Evolutionary conservation across 2,888 invertebrate genomes (phyloP), one percentile per base, ranked within the genome.

Genomic region (Ashinkailepas kermadecensis): DNA sequence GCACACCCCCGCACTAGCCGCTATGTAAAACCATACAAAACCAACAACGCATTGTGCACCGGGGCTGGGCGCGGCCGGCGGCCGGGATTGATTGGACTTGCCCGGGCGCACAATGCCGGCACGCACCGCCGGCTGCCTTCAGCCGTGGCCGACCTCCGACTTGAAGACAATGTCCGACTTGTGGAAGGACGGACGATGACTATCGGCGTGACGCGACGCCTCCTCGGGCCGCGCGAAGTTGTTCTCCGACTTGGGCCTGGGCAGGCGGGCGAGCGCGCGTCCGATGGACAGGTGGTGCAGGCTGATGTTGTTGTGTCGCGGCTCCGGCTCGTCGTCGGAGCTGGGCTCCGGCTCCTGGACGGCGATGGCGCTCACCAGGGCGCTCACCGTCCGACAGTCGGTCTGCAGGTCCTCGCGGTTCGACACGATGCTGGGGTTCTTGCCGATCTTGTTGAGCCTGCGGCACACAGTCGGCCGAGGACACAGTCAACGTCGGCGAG

Each of bases 401-500:
- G 88, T 89, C 87, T 91, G 91, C 85, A 91, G 89, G 87, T 92
- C 91, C 86, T 92, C 92, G 87, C 95, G 94, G 86, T 93, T 92
- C 62, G 89, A 88, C 87, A 96, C 94, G 86, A 96, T 91, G 88
- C 95, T 95, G 81, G 97, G 97, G 89, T 98, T 97, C 90, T 97
- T 97, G 85, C 98, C 98, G 88, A 98, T 97, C 90, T 98, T 99
- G 90, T 97, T 97, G 86, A 98, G 91, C 87, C 96, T 90, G 87
- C 79, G 86, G 87, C 39, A 39, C 39, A 39, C 39, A 4, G 39
- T 39, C 39, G 39, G 39, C 39, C 39, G 39, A 39, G 39, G 39
- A 1, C 39, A 4, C 39, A 39, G 39, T 39, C 39, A 39, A 4
- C 39, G 39, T 3, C 39, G 39, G 39, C 39, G 39, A 39, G 39